phyloP scores from a whole-genome alignment of 1,140 invertebrate genomes.

The Globodera ellingtonae region DNA sequence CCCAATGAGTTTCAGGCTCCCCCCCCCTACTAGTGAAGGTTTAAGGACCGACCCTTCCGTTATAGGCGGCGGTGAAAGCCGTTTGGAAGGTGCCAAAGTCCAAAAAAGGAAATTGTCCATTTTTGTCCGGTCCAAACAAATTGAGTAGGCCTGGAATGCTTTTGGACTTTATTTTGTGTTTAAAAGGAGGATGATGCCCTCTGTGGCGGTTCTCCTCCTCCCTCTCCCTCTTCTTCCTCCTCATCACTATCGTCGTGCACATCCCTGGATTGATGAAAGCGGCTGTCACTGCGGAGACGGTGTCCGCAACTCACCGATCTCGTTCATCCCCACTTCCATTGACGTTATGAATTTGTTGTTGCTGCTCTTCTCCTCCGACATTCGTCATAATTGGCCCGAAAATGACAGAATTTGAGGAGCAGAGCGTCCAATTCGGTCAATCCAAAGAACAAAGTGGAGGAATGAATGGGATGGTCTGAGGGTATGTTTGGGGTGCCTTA shows the following conservation, averaged over 20 bases:
- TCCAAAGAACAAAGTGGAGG: too few species aligned
- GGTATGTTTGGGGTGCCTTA: neutral
- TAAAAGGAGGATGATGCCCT: neutral
- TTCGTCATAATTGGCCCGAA: neutral
- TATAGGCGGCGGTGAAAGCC: neutral
- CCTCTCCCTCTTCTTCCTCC: neutral
- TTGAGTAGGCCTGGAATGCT: neutral
- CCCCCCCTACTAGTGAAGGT: too few species aligned
- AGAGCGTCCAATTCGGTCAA: too few species aligned
- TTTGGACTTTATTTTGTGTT: neutral
- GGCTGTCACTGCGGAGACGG: neutral
- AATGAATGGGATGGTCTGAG: neutral
- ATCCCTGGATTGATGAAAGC: neutral
- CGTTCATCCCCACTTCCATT: neutral
- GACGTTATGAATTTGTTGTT: neutral
- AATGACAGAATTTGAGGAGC: neutral
- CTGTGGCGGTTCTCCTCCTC: neutral
- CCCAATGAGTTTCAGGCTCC: too few species aligned
- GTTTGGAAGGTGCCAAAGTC: neutral
- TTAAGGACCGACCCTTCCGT: neutral
- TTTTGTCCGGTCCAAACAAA: neutral
- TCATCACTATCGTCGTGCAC: neutral
- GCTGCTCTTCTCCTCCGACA: neutral
- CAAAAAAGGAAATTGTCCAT: conserved; percentile 3
- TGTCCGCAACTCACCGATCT: neutral